A percentile compares a stretch with the other conserved stretches of the same genome.
These are phyloP conservation scores for Temnothorax unifasciatus DNA, from an alignment of 2,888 invertebrate genomes.

Conservation along the genomic window DNA sequence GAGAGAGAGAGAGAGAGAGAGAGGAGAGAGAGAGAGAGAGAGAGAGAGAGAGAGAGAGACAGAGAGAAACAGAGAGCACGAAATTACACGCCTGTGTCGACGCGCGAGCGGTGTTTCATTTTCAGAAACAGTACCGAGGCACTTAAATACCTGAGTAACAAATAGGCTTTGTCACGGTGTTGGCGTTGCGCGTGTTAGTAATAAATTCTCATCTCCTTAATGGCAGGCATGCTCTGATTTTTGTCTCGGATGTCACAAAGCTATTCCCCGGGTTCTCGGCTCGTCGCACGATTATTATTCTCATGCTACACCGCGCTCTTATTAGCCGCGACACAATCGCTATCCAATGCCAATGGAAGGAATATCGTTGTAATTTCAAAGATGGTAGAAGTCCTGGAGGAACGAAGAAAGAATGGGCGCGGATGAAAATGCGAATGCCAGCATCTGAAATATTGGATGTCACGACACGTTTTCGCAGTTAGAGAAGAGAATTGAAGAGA, in stretches of 20 bases:
- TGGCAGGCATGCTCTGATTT: slow-evolving; percentile 64
- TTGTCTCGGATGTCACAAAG: slow-evolving; percentile 70
- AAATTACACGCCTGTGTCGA: slow-evolving; percentile 26
- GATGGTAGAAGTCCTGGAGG: slow-evolving; percentile 27
- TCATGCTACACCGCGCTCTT: slow-evolving; percentile 51
- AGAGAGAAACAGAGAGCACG: slow-evolving; percentile 9
- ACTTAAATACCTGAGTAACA: slow-evolving; percentile 50
- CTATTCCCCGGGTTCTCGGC: slow-evolving; percentile 30
- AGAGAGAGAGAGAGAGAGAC: background rate
- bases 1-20: background rate
- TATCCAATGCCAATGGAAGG: slow-evolving; percentile 47
- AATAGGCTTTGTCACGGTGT: slow-evolving; percentile 45
- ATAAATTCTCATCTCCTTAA: slow-evolving; percentile 73
- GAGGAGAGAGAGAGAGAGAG: background rate
- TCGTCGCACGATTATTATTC: slow-evolving; percentile 57
- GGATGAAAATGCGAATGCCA: slow-evolving; percentile 29
- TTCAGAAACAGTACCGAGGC: slow-evolving; percentile 39
- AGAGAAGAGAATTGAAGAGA: background rate
- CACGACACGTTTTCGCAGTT: slow-evolving; percentile 24
- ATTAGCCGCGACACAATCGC: slow-evolving; percentile 54
- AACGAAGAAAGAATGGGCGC: slow-evolving; percentile 38
- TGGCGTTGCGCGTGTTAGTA: slow-evolving; percentile 29
- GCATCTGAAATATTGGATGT: slow-evolving; percentile 43
- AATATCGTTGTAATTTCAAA: slow-evolving; percentile 40
- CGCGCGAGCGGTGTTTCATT: slow-evolving; percentile 36